Base-by-base conservation (phyloP, 2,113 vertebrate species). In the Atherinomorus stipes region DNA sequence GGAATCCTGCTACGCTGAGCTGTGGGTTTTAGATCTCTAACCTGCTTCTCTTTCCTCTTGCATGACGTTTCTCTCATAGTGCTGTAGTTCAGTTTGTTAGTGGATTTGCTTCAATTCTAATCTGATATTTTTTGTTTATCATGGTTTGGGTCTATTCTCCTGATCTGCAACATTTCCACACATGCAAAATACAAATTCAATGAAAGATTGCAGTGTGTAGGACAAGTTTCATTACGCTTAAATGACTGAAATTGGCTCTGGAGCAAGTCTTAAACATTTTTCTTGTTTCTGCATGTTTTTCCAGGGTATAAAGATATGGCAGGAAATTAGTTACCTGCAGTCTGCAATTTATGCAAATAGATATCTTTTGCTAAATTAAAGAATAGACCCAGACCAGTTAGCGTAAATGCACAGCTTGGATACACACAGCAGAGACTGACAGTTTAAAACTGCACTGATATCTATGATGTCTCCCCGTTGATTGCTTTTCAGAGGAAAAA, bases 1-100 rank as follows among this genome's bases (percentile, higher is more conserved):
- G 3, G 68, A 64, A 22, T 73, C 62, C 54, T 71, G 50, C 68
- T 63, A 54, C 23, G 50, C 54, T n/a, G 13, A 59, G 74, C 67
- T 61, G 8, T 60, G 37, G 53, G 38, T 11, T 7, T 16, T 56
- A 34, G 9, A 15, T 44, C 34, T 80, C 74, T 80, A 85, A 90
- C 80, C 79, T 75, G 56, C 71, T 70, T 67, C 13, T 81, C 63
- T 74, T 77, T 71, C 57, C 70, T 47, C 37, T 45, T 68, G 91
- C 88, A 89, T 89, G 88, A 71, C 49, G 53, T 67, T 76, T 80
- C 34, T 60, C 65, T 70, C 31, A 34, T 59, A 51, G 16, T 45
- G 25, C 11, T 56, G 56, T 64, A 38, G 59, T 72, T 40, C 51
- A 56, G 63, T 77, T 71, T 74, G n/a, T 49, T 44, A n/a, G 13